phyloP scores from a whole-genome alignment of 2,113 vertebrate genomes.

The Turdus rufiventris region DNA sequence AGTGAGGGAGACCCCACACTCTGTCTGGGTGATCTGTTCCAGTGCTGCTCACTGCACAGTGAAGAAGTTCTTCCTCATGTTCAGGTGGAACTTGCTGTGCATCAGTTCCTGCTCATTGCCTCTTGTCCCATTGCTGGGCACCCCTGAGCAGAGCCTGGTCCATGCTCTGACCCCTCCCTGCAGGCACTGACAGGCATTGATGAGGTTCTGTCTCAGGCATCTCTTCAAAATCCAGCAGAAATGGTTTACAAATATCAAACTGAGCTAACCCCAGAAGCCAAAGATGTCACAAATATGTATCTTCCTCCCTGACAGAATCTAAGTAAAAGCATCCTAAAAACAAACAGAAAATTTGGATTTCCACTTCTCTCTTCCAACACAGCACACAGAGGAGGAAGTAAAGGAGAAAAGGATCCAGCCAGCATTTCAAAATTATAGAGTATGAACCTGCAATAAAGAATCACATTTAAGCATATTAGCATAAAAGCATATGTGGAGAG shows the following conservation, averaged over 20 bases:
- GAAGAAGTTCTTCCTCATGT: background rate
- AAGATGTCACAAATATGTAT: background rate
- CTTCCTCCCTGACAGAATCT: background rate
- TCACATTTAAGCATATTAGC: background rate
- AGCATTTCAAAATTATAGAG: background rate
- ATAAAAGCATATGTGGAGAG: background rate
- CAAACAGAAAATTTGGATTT: background rate
- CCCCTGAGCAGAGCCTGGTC: background rate
- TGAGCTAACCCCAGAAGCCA: background rate
- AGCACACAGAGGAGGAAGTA: background rate
- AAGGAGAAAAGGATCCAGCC: background rate
- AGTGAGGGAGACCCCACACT: background rate
- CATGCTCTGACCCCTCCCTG: background rate
- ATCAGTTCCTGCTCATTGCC: fast-evolving
- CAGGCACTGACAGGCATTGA: background rate
- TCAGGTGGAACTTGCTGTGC: background rate
- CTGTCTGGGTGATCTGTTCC: background rate
- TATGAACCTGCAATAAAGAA: background rate
- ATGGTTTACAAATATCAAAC: background rate
- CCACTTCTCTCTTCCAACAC: background rate
- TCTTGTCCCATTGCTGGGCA: background rate
- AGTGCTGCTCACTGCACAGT: fast-evolving
- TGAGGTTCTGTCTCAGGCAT: fast-evolving
- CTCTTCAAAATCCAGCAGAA: background rate
- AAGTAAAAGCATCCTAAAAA: background rate